Base-by-base conservation (phyloP, 2,113 vertebrate genomes). In the Felis chaus region DNA sequence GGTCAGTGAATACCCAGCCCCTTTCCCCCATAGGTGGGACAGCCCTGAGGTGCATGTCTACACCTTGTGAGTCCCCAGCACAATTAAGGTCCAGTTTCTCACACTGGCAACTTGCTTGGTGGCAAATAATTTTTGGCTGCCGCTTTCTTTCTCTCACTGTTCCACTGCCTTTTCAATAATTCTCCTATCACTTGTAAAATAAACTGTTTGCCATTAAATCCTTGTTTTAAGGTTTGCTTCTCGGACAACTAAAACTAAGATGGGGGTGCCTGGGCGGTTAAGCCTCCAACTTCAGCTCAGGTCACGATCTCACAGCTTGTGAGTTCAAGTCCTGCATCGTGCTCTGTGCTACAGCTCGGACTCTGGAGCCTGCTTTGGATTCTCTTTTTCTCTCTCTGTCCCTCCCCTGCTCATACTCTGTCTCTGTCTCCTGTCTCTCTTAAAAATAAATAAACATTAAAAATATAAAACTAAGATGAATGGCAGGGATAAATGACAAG, bases 161-260 rank as follows among this genome's bases (percentile, higher is more conserved):
- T 31, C 55, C 1, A 5, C 3, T 90, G 29, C 21, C 45, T 69
- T 41, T 9, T 0, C 5, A 25, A 23, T 33, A 55, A 69, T 89
- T 93, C 87, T 66, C 82, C 14, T 63, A 63, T 81, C 55, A 1
- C 71, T 84, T 95, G 31, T 71, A 87, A 79, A 96, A 86, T 53
- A 78, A 96, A 68, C 65, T 50, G 57, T 39, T 95, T 91, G 61
- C 16, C 65, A 69, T 78, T 36, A 93, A 96, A 81, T 68, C 80
- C 16, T 88, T 65, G 13, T 91, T 82, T 85, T 61, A 61, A 71
- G 14, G 25, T 74, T 31, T 81, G 69, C 39, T 87, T 83, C 63
- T 33, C 36, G 61, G 13, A 83, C 81, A 90, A 74, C 50, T 41
- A 57, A 94, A 90, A 93, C 36, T 25, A 82, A 81, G 89, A 61